A percentile compares a stretch with the other conserved stretches of the same genome.
Evolutionary conservation across 2,797 vertebrate species (phyloP).

Genomic region (Anguilla marmorata): DNA sequence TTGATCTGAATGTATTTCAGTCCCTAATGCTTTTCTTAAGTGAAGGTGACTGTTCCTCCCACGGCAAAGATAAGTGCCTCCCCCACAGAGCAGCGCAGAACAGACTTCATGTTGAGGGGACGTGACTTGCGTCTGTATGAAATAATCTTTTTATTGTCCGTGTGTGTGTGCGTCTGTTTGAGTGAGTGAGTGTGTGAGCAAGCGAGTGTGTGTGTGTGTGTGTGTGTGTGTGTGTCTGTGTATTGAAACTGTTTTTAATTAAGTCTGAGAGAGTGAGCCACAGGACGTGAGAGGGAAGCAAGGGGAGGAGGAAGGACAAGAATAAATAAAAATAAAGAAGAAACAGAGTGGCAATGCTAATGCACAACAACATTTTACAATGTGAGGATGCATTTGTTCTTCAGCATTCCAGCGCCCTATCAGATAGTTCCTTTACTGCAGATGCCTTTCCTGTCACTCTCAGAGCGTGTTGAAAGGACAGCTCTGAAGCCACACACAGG

Average conservation of each 20-base stretch:
- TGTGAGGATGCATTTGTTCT: background rate
- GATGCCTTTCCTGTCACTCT: background rate
- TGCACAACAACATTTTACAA: background rate
- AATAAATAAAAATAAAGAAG: background rate
- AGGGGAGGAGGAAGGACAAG: background rate
- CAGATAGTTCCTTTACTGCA: background rate
- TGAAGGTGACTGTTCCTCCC: slow-evolving; percentile 4
- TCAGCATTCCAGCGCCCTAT: background rate
- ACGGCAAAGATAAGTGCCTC: background rate
- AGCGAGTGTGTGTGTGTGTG: background rate
- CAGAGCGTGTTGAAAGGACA: background rate
- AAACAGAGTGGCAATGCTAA: background rate
- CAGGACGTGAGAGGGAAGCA: background rate
- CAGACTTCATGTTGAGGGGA: background rate
- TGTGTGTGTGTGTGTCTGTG: background rate
- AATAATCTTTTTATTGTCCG: background rate
- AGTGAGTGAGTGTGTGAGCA: no score
- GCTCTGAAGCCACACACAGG: background rate
- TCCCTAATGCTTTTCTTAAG: background rate
- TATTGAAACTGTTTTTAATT: background rate
- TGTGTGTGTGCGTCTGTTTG: background rate
- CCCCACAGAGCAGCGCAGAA: background rate
- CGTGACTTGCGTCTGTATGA: background rate
- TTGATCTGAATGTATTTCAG: background rate
- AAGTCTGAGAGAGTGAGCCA: background rate